A percentile compares a stretch with the other conserved stretches of the same genome.
These are phyloP conservation scores for Antitype chi DNA, from an alignment of 2,888 invertebrate genomes.

Conservation along the genomic window DNA sequence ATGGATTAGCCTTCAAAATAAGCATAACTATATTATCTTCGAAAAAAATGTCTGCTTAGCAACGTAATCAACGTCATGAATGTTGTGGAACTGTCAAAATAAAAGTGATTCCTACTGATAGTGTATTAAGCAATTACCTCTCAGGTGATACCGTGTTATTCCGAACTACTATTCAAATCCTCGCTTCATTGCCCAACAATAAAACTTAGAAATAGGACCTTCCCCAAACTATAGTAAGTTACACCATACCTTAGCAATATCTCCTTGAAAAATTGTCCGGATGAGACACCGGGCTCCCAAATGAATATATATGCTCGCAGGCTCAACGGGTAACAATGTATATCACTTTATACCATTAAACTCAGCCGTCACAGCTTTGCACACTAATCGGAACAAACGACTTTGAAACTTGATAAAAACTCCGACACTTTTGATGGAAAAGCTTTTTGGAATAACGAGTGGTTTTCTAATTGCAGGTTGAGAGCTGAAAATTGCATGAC, in stretches of 20 bases:
- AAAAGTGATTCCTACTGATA: no score
- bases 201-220: neutral
- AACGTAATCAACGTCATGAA: no score
- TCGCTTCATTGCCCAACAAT: neutral
- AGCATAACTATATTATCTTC: no score
- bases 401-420: slow-evolving; percentile 66
- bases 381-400: slow-evolving; percentile 69
- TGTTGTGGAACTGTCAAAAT: no score
- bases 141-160: no score
- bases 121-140: no score
- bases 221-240: neutral
- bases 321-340: slow-evolving; percentile 60
- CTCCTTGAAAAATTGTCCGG: slow-evolving; percentile 66
- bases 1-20: no score
- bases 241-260: slow-evolving; percentile 45
- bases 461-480: slow-evolving; percentile 47
- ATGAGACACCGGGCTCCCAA: slow-evolving; percentile 52
- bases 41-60: no score
- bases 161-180: neutral
- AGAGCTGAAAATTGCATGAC: neutral
- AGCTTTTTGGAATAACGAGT: slow-evolving; percentile 48
- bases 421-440: slow-evolving; percentile 61
- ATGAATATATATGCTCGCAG: slow-evolving; percentile 66
- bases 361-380: slow-evolving; percentile 61
- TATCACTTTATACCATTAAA: slow-evolving; percentile 70